Evolutionary conservation across 2,113 vertebrate genomes (phyloP), one percentile per base, ranked within the genome.

Genomic region (Oriolus oriolus): DNA sequence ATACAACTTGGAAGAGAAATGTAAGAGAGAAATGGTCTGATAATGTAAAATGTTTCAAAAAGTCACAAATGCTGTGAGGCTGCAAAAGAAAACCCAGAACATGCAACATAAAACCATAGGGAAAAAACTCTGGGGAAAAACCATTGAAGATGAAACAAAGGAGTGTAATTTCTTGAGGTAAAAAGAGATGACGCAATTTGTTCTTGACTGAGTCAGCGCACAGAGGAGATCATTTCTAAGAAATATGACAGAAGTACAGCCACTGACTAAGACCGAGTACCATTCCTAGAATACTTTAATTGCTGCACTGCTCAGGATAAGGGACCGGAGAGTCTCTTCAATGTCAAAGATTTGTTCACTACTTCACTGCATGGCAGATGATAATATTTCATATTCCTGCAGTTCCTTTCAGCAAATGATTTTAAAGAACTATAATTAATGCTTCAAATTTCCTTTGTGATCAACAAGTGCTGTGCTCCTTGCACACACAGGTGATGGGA

Each of bases 121-220:
- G 74, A 75, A 92, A 87, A 56, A 79, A 28, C 42, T 73, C 76
- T 37, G 54, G 57, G 37, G 82, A 65, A 75, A 78, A 79, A 17
- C 13, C 78, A 79, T 85, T 94, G 57, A 73, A 84, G 70, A 54
- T 83, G 78, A 57, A 85, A 82, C 50, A 87, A 84, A 79, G 33
- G 54, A 85, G 57, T 33, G n/a, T 64, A 44, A 87, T 76, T 94
- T 89, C 60, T 82, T 3, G 2, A 91, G 81, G 82, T 85, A 33
- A 66, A 83, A 85, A 20, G 89, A 91, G 84, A 88, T 91, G 77
- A 85, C 87, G 84, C 91, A 93, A 94, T 94, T 83, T 47, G 27
- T 63, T 90, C 79, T 69, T 70, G 80, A 56, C 59, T 96, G 95
- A 95, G 87, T 95, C 91, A 91, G 63, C 1, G 1, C 63, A 85